Percentiles rank a stretch among this genome's conserved stretches.
phyloP scores from a whole-genome alignment of 2,797 vertebrate genomes.

The Glyptemys insculpta region DNA sequence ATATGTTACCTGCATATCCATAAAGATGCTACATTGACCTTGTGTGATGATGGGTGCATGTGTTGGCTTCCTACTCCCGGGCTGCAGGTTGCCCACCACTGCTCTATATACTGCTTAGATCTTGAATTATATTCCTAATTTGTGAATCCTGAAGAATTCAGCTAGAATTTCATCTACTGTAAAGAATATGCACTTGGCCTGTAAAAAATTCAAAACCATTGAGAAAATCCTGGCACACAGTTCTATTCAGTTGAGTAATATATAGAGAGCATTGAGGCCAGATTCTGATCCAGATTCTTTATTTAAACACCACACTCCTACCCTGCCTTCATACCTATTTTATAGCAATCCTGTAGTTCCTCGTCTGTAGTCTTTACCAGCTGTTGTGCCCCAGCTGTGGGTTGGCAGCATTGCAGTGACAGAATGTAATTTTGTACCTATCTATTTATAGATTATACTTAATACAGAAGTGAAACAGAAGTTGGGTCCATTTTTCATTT shows the following conservation, averaged over 20 bases:
- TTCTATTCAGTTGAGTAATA: not conserved
- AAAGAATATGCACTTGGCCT: not conserved
- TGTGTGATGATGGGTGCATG: too few relatives aligned
- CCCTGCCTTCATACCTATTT: rapidly evolving
- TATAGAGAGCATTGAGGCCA: not conserved
- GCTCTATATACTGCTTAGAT: not conserved
- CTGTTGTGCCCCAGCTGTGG: not conserved
- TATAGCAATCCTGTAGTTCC: not conserved
- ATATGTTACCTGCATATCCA: not conserved
- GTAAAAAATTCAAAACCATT: not conserved
- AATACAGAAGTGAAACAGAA: not conserved
- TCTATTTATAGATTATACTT: not conserved
- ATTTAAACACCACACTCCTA: not conserved
- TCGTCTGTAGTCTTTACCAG: not conserved
- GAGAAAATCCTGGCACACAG: not conserved
- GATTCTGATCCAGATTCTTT: not conserved
- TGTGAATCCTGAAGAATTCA: not conserved
- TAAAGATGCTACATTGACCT: not conserved
- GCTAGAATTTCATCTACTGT: not conserved
- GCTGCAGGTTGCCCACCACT: too few relatives aligned
- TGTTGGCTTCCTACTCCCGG: too few relatives aligned
- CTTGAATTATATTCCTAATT: not conserved
- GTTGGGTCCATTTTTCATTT: rapidly evolving
- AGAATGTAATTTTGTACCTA: not conserved
- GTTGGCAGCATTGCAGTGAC: rapidly evolving